phyloP scores from a whole-genome alignment of 2,888 invertebrate species.

The Coenonympha arcania region DNA sequence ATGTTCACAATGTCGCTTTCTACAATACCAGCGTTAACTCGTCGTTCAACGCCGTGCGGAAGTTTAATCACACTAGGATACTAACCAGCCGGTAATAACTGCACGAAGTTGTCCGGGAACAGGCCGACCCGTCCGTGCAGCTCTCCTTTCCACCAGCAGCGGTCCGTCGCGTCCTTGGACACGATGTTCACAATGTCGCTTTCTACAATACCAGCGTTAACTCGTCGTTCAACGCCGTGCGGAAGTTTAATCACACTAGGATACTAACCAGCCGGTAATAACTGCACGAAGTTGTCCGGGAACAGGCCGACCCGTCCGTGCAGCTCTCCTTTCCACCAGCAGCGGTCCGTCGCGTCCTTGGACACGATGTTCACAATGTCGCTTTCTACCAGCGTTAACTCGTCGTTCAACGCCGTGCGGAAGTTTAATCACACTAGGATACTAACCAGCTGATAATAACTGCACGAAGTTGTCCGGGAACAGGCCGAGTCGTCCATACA shows the following conservation, averaged over 20 bases:
- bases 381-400: conserved; percentile 89
- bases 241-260: too few relatives aligned
- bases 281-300: conserved; percentile 96
- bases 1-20: conserved; percentile 93
- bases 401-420: conserved; percentile 92
- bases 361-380: conserved; percentile 90
- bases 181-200: too few relatives aligned
- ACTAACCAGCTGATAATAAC: too few relatives aligned
- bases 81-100: not conserved
- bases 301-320: conserved; percentile 93
- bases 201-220: too few relatives aligned
- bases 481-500: conserved; percentile 18
- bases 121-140: conserved; percentile 26
- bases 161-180: too few relatives aligned
- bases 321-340: conserved; percentile 98
- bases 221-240: too few relatives aligned
- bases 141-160: too few relatives aligned
- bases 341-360: conserved; percentile 92
- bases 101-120: not conserved
- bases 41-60: conserved; percentile 90
- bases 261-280: conserved; percentile 48
- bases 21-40: conserved; percentile 89
- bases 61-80: too few relatives aligned
- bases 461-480: not conserved
- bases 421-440: too few relatives aligned